Evolutionary conservation across 2,888 invertebrate species (phyloP).

Genomic region (Ctenicera cuprea): DNA sequence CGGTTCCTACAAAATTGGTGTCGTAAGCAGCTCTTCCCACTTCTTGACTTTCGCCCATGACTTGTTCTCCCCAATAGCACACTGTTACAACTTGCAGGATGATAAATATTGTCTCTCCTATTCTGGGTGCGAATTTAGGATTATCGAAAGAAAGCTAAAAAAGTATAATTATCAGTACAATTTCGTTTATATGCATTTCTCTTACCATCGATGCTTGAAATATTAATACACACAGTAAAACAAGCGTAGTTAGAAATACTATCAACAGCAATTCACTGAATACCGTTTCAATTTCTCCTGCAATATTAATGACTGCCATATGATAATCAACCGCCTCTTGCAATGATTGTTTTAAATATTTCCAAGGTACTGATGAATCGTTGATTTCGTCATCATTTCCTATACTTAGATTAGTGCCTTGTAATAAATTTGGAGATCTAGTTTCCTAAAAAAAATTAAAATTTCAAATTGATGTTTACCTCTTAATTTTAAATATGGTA

Average conservation of each 20-base stretch:
- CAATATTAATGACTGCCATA: slow-evolving; percentile 41
- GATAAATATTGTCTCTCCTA: too few species aligned
- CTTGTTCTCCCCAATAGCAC: background rate
- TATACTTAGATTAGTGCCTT: background rate
- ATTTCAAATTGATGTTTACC: too few species aligned
- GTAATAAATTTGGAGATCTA: background rate
- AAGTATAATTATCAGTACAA: too few species aligned
- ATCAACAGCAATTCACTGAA: slow-evolving; percentile 36
- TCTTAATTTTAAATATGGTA: too few species aligned
- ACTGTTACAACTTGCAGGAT: too few species aligned
- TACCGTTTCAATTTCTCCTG: slow-evolving; percentile 42
- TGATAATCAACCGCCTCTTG: slow-evolving; percentile 42
- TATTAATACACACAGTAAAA: too few species aligned
- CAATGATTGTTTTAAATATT: slow-evolving; percentile 32
- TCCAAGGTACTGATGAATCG: slow-evolving; percentile 30
- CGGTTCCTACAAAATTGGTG: slow-evolving; percentile 34
- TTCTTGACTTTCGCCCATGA: slow-evolving; percentile 7
- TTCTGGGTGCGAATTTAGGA: too few species aligned
- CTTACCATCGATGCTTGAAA: too few species aligned
- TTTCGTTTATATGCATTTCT: too few species aligned
- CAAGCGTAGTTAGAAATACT: background rate
- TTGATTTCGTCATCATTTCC: background rate
- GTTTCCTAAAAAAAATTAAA: background rate
- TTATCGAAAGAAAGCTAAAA: too few species aligned
- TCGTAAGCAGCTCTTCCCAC: slow-evolving; percentile 17